A percentile compares a stretch with the other conserved stretches of the same genome.
Conservation (phyloP, 2,797 vertebrate genomes). For the Acanthornis magna region DNA sequence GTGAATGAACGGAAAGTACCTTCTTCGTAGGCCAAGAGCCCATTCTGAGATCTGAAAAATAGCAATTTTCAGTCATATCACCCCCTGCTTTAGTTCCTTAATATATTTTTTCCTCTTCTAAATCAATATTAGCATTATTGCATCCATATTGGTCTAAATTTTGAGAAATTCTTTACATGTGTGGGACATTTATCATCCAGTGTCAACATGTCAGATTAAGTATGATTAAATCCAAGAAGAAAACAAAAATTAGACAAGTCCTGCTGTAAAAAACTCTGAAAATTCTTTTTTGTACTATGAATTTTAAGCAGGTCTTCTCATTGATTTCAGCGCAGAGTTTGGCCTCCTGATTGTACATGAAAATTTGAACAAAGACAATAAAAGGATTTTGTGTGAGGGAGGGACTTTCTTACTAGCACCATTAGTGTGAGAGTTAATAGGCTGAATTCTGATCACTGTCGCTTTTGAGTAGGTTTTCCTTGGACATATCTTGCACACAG, state of each 20-base stretch:
- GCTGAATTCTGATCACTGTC: neutral
- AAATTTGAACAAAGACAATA: neutral
- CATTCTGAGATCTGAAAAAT: neutral
- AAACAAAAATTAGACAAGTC: neutral
- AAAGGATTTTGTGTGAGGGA: neutral
- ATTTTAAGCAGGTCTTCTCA: neutral
- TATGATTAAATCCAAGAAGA: slow-evolving; percentile 1
- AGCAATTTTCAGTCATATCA: neutral
- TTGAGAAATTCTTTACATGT: neutral
- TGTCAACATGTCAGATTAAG: neutral
- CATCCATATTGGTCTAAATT: neutral
- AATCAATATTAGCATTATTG: neutral
- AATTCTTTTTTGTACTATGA: neutral
- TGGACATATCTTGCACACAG: neutral
- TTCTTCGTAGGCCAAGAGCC: neutral
- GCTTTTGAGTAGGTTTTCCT: neutral
- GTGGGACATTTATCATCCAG: neutral
- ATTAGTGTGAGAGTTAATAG: neutral
- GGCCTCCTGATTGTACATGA: neutral
- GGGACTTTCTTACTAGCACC: neutral
- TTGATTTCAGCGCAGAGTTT: neutral
- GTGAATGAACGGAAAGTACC: neutral
- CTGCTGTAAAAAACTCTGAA: neutral
- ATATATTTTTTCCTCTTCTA: neutral
- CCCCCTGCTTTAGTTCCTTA: neutral